phyloP scores from a whole-genome alignment of 2,888 invertebrate genomes.

The Philopedon plagiatum region DNA sequence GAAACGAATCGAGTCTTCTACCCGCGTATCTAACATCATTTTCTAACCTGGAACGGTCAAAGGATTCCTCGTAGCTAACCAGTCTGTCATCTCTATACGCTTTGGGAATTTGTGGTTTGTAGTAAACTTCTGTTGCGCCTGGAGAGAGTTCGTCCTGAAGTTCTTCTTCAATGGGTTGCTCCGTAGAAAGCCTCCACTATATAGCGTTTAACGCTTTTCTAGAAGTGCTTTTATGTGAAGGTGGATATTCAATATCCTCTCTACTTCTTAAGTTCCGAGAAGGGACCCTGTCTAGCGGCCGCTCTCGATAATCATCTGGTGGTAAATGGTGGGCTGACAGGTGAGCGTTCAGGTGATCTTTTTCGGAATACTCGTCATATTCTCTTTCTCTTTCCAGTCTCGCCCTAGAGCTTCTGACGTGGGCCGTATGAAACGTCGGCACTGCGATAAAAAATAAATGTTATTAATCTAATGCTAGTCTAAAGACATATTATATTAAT shows the following conservation, averaged over 20 bases:
- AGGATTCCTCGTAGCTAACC: conserved; percentile 52
- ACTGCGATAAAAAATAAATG: conserved; percentile 57
- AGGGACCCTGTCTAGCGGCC: conserved; percentile 61
- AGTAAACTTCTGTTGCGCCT: conserved; percentile 61
- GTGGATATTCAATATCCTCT: conserved; percentile 65
- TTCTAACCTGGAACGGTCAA: conserved; percentile 51
- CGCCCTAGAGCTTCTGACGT: conserved; percentile 68
- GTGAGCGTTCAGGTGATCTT: conserved; percentile 60
- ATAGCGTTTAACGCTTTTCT: conserved; percentile 83
- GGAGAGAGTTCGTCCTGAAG: conserved; percentile 66
- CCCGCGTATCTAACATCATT: conserved; percentile 51
- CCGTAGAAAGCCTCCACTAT: conserved; percentile 74
- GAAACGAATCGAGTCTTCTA: conserved; percentile 41
- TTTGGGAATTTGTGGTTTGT: conserved; percentile 66
- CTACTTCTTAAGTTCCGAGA: conserved; percentile 63
- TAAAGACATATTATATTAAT: background rate
- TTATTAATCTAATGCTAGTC: background rate
- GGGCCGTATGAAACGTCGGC: conserved; percentile 68
- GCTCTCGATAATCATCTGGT: conserved; percentile 65
- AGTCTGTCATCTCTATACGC: conserved; percentile 63
- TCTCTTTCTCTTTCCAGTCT: conserved; percentile 70
- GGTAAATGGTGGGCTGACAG: conserved; percentile 60
- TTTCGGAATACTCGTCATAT: conserved; percentile 72
- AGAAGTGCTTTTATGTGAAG: conserved; percentile 74
- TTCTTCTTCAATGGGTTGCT: conserved; percentile 69